Evolutionary conservation across 2,888 invertebrate species (phyloP).

Genomic region (Cryptus viduatorius): DNA sequence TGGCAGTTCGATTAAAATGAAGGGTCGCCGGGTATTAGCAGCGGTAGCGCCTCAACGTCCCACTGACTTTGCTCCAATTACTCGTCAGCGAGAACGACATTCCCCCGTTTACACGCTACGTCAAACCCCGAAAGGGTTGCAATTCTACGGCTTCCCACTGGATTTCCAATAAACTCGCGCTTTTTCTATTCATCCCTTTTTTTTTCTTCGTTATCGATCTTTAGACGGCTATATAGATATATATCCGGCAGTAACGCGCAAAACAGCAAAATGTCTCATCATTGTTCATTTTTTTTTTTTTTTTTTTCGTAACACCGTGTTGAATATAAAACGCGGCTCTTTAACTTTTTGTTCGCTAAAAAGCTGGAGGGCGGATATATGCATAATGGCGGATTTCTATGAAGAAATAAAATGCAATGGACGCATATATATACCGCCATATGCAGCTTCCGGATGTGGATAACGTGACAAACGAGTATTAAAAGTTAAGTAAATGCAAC

Average conservation of each 20-base stretch:
- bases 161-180: slow-evolving; percentile 23
- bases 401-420: background rate
- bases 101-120: slow-evolving; percentile 41
- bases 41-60: background rate
- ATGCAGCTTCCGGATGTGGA: background rate
- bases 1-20: slow-evolving; percentile 8
- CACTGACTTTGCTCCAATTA: slow-evolving; percentile 43
- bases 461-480: slow-evolving; percentile 2
- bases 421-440: background rate
- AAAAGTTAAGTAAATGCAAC: background rate
- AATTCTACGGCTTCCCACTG: slow-evolving; percentile 35
- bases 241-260: background rate
- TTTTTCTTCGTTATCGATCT: slow-evolving; percentile 12
- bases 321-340: background rate
- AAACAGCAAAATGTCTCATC: background rate
- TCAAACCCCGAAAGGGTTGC: slow-evolving; percentile 32
- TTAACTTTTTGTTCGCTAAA: background rate
- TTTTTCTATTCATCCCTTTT: background rate
- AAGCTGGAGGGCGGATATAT: background rate
- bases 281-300: background rate
- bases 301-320: background rate
- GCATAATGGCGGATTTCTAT: background rate
- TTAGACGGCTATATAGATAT: background rate
- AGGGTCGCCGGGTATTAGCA: background rate
- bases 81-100: slow-evolving; percentile 19